Evolutionary conservation across 2,797 vertebrate genomes (phyloP), one percentile per base, ranked within the genome.

Genomic region (Hozukius guyotensis): DNA sequence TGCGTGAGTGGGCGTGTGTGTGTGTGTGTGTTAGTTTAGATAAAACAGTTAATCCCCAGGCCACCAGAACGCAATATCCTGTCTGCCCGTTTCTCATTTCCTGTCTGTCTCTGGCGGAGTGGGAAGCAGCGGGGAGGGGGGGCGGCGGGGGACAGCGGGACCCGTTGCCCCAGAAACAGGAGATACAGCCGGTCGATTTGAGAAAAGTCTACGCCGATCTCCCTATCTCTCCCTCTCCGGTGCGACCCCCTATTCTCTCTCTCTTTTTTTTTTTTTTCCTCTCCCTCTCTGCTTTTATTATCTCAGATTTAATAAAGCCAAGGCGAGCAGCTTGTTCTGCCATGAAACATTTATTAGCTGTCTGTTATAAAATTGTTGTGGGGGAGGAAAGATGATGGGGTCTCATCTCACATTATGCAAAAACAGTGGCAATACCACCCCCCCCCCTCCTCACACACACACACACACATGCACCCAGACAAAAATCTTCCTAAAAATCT

Each of bases 271-370:
- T 85, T 84, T 81, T 92, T 86, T 83, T 78, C 78, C 88, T 89
- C 88, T 88, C 91, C 92, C 90, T 93, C 95, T 96, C 95, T 96
- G 95, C 96, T 95, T 96, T 97, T 96, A 96, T 96, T 97, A 97
- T 97, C 96, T 94, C 96, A 96, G 96, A 97, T 97, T 97, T 97
- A 97, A 97, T 97, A 97, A 97, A 96, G 96, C 95, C 92, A 93
- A 96, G 94, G 94, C 95, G 93, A 96, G 96, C 96, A 96, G 96
- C 95, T 96, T 97, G 95, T 96, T 96, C 96, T 96, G 95, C 96
- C 97, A 97, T 97, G 97, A 97, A 97, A 97, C 96, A 97, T 97
- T 97, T 97, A 97, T 97, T 97, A 97, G 97, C 96, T 94, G 96
- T 92, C 96, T 97, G 96, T 98, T 97, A 97, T 97, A 96, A 97